These are phyloP conservation scores for Macropodus opercularis DNA, from an alignment of 2,797 vertebrate genomes.

Conservation along the genomic window DNA sequence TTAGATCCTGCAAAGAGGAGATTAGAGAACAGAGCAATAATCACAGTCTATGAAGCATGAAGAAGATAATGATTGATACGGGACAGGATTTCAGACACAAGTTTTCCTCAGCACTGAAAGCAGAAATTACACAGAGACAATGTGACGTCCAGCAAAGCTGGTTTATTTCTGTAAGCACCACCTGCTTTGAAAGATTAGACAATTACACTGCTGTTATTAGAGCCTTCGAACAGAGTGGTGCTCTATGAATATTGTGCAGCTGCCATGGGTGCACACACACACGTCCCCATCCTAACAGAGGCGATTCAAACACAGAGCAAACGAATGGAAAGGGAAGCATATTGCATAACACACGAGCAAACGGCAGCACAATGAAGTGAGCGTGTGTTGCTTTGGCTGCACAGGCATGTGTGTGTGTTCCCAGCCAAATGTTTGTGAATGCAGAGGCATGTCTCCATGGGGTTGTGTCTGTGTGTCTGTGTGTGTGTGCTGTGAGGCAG, in stretches of 20 bases:
- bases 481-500: slow-evolving; percentile 8
- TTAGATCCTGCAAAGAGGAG: not conserved
- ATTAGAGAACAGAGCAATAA: not conserved
- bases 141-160: slow-evolving; percentile 20
- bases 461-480: slow-evolving; percentile 5
- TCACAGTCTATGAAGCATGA: not conserved
- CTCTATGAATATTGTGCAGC: slow-evolving; percentile 40
- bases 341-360: not conserved
- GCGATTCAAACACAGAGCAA: slow-evolving; percentile 8
- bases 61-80: not conserved
- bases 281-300: not conserved
- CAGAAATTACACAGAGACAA: slow-evolving; percentile 39
- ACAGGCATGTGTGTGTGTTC: slow-evolving; percentile 27
- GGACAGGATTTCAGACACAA: not conserved
- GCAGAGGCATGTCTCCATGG: not conserved
- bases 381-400: slow-evolving; percentile 6
- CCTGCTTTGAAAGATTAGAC: slow-evolving; percentile 65
- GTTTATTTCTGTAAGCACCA: slow-evolving; percentile 60
- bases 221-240: slow-evolving; percentile 36
- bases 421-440: slow-evolving; percentile 30
- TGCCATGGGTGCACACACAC: slow-evolving; percentile 18
- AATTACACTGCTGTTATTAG: slow-evolving; percentile 58
- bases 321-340: not conserved
- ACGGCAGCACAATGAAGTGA: not conserved
- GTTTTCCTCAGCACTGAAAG: no score